A percentile compares a stretch with the other conserved stretches of the same genome.
phyloP scores from a whole-genome alignment of 92 coral and sea anemone species.

The Paramuricea clavata region DNA sequence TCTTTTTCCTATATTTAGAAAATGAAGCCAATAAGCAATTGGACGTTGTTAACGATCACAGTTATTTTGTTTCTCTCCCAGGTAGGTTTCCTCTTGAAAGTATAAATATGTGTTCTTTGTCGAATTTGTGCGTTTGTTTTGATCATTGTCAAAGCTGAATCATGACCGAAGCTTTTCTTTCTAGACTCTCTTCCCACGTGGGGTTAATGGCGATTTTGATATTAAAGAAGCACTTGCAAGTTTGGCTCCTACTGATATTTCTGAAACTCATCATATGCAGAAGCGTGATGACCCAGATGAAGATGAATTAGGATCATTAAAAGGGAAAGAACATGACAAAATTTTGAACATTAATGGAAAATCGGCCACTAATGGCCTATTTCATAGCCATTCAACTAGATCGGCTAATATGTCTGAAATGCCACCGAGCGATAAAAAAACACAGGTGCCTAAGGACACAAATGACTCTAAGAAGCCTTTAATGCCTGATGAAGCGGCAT shows the following conservation, averaged over 20 bases:
- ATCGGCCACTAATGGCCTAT: background rate
- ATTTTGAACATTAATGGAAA: slow-evolving; percentile 15
- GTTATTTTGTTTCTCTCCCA: background rate
- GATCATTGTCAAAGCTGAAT: background rate
- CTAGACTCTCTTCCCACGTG: background rate
- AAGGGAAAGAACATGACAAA: background rate
- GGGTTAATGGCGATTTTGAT: slow-evolving; percentile 67
- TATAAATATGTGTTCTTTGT: too few species aligned
- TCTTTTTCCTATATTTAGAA: background rate
- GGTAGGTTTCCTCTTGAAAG: too few species aligned
- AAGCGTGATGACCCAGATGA: slow-evolving; percentile 16
- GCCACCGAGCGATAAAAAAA: slow-evolving; percentile 43
- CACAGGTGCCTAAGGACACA: slow-evolving; percentile 30
- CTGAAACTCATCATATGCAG: slow-evolving; percentile 33
- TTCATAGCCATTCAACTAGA: slow-evolving; percentile 13
- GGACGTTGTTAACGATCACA: background rate
- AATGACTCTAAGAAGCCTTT: slow-evolving; percentile 53
- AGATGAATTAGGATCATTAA: slow-evolving; percentile 14
- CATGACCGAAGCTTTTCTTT: background rate
- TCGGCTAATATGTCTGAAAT: background rate
- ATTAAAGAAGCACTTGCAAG: slow-evolving; percentile 94
- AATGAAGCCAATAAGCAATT: slow-evolving; percentile 2
- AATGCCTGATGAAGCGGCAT: slow-evolving; percentile 91
- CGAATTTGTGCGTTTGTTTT: background rate
- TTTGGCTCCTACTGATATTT: slow-evolving; percentile 76